Conservation (phyloP, 1,140 invertebrate species). For the Wiebesia pumilae region DNA sequence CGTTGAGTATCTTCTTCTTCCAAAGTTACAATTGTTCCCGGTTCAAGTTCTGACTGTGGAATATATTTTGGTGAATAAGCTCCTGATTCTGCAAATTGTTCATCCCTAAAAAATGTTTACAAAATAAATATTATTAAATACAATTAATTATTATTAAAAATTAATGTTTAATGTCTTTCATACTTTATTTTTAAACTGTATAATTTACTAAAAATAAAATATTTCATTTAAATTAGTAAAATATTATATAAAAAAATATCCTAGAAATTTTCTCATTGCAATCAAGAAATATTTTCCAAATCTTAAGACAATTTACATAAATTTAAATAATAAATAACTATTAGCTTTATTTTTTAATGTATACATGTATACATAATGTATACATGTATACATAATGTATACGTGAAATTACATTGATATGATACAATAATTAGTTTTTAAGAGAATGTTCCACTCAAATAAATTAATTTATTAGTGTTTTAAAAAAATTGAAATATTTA, state of each 20-base stretch:
- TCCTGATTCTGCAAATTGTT: conserved; percentile 78
- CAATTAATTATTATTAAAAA: not conserved
- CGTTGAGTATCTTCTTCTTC: conserved; percentile 87
- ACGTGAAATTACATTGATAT: too few relatives aligned
- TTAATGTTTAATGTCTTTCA: not conserved
- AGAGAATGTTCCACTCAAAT: not conserved
- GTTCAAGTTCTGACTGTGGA: conserved; percentile 82
- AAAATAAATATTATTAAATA: conserved; percentile 4
- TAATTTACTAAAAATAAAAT: too few relatives aligned
- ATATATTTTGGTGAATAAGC: conserved; percentile 90
- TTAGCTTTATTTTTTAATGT: too few relatives aligned
- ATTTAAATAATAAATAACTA: not conserved
- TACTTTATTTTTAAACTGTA: too few relatives aligned
- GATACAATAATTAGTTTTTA: too few relatives aligned
- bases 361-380: too few relatives aligned
- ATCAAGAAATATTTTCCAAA: too few relatives aligned
- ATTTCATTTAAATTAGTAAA: not conserved
- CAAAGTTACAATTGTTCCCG: conserved; percentile 86
- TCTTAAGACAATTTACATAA: not conserved
- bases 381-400: too few relatives aligned
- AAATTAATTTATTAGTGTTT: not conserved
- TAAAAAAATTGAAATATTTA: not conserved
- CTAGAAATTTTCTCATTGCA: too few relatives aligned
- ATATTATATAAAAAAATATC: not conserved
- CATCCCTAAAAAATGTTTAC: conserved; percentile 41